phyloP scores from a whole-genome alignment of 2,797 vertebrate species.

The Ispidina picta region DNA sequence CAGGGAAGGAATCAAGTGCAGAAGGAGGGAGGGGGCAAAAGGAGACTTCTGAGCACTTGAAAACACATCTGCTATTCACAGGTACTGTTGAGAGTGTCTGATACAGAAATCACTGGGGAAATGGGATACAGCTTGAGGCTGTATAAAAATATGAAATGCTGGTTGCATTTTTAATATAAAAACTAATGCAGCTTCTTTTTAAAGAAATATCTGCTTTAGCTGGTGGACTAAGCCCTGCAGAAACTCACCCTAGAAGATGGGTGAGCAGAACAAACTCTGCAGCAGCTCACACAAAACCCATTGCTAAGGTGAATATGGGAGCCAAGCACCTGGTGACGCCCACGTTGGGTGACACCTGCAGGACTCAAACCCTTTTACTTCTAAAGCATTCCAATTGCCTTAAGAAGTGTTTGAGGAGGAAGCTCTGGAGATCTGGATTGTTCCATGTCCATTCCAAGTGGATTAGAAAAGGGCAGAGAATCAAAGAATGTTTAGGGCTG shows the following conservation, averaged over 20 bases:
- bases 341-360: not conserved
- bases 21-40: not conserved
- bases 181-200: not conserved
- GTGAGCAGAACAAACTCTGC: not conserved
- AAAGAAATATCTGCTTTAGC: not conserved
- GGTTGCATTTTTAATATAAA: not conserved
- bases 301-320: not conserved
- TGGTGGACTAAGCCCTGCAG: not conserved
- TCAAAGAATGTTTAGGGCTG: no score
- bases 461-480: no score
- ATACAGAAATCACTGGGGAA: not conserved
- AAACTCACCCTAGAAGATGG: not conserved
- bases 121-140: not conserved
- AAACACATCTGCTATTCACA: not conserved
- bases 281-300: not conserved
- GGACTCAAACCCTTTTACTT: not conserved
- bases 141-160: not conserved
- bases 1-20: not conserved
- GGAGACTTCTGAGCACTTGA: not conserved
- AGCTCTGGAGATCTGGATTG: not conserved
- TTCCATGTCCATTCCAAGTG: not conserved
- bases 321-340: not conserved
- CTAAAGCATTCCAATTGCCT: not conserved
- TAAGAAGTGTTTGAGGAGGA: not conserved
- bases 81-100: not conserved